Evolutionary conservation across 2,888 invertebrate genomes (phyloP), one percentile per base, ranked within the genome.

Genomic region (Fragum sueziense): DNA sequence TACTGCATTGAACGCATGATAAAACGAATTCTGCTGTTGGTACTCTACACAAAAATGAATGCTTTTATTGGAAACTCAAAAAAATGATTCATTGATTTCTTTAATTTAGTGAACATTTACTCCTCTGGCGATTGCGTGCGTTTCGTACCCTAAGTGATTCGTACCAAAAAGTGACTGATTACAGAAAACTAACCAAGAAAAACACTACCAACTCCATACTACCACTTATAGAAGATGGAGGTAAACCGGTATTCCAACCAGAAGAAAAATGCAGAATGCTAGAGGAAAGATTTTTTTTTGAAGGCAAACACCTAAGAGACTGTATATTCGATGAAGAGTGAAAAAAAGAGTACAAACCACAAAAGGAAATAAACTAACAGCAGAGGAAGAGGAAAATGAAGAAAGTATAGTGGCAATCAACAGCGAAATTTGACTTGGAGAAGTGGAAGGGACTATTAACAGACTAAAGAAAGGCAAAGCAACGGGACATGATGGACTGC

Each of bases 381-480:
- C 9, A 22, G 25, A n/a, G n/a, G 22, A 57, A 57, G 57, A 57
- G 9, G 57, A 57, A 57, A 22, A 57, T 17, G 57, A 57, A 22
- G 57, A 57, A 57, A 22, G n/a, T 17, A 57, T 17, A 57, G 57
- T 17, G n/a, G 25, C 57, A 57, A 57, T 57, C 17, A 57, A 57
- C 25, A 7, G 17, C n/a, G 57, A 57, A 9, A 57, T 57, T n/a
- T 17, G 57, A 11, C 25, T 57, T 17, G 57, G 57, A 22, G 57
- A 57, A 57, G 57, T 57, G 7, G 57, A 57, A 57, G 57, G 57
- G n/a, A 22, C 57, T 7, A 57, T 57, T 22, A 17, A 9, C 11
- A 57, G 57, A 57, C 57, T 57, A 57, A 57, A 57, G 57, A 57
- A n/a, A 22, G 57, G 57, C 7, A 57, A 57, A 57, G 57, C 57